These are phyloP conservation scores for Brachynemurus nebulosus DNA, from an alignment of 2,888 invertebrate genomes.

Conservation along the genomic window DNA sequence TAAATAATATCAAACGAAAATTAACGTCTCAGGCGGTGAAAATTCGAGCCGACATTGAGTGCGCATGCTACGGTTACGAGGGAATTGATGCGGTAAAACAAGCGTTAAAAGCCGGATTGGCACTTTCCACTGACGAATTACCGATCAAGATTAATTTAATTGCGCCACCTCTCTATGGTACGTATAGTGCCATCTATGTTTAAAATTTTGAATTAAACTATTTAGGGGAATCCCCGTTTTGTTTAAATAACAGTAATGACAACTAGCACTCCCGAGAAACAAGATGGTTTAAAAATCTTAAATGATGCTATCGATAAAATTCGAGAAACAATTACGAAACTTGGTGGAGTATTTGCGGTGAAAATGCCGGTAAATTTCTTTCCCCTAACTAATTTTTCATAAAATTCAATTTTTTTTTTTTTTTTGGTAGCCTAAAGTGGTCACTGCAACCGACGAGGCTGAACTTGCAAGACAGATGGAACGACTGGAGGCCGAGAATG, in stretches of 20 bases:
- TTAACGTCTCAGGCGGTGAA: conserved; percentile 95
- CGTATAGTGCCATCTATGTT: conserved; percentile 15
- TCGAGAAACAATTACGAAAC: conserved; percentile 60
- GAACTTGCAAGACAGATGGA: conserved; percentile 90
- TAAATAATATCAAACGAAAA: conserved; percentile 90
- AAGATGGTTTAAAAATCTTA: conserved; percentile 80
- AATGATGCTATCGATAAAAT: conserved; percentile 84
- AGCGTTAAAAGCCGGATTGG: conserved; percentile 79
- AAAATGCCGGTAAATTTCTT: conserved; percentile 72
- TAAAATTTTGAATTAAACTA: background rate
- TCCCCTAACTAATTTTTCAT: conserved; percentile 3
- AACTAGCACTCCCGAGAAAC: conserved; percentile 92
- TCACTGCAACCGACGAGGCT: conserved; percentile 95
- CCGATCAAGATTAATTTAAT: conserved; percentile 98
- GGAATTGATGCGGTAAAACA: conserved; percentile 97
- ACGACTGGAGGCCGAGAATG: conserved; percentile 84
- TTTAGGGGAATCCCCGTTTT: background rate
- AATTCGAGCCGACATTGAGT: conserved; percentile 85
- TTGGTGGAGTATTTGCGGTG: conserved; percentile 86
- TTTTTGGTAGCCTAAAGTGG: conserved; percentile 73
- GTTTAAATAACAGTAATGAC: conserved; percentile 67
- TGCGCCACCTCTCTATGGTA: conserved; percentile 91
- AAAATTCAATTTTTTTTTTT: conserved; percentile 9
- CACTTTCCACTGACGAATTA: conserved; percentile 80
- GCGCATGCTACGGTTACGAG: conserved; percentile 92